Percentiles rank a stretch among this genome's conserved stretches.
Evolutionary conservation across 35 echinoderm and acorn worm species (phyloP).

Genomic region (Heliocidaris erythrogramma): DNA sequence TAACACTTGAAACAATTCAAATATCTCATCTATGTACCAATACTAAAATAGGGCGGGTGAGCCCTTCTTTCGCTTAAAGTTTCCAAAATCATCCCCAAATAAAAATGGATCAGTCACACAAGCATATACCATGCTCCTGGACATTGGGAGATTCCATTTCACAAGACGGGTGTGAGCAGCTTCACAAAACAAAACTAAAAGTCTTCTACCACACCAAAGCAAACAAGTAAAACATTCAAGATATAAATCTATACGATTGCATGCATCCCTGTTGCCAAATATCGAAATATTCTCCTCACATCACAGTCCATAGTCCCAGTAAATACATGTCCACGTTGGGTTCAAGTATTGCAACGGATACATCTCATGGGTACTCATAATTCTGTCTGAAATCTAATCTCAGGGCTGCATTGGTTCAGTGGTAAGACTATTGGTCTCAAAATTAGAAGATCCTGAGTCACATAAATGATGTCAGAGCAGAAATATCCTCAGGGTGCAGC

Average conservation of each 20-base stretch:
- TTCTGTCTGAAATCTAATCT: neutral
- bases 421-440: neutral
- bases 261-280: conserved; percentile 11
- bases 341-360: neutral
- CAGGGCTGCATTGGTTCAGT: neutral
- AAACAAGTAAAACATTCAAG: neutral
- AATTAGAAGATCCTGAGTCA: too few species aligned
- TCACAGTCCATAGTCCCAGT: neutral
- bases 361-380: neutral
- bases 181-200: neutral
- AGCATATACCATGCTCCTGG: neutral
- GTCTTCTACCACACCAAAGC: neutral
- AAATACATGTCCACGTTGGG: neutral
- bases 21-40: neutral
- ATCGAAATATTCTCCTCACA: neutral
- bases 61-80: neutral
- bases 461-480: too few species aligned
- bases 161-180: neutral
- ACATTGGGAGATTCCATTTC: neutral
- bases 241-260: conserved; percentile 15
- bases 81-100: neutral
- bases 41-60: neutral
- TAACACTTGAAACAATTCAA: neutral
- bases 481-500: too few species aligned
- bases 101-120: neutral